These are phyloP conservation scores for Morone chrysops DNA, from an alignment of 2,113 vertebrate genomes.

Conservation along the genomic window DNA sequence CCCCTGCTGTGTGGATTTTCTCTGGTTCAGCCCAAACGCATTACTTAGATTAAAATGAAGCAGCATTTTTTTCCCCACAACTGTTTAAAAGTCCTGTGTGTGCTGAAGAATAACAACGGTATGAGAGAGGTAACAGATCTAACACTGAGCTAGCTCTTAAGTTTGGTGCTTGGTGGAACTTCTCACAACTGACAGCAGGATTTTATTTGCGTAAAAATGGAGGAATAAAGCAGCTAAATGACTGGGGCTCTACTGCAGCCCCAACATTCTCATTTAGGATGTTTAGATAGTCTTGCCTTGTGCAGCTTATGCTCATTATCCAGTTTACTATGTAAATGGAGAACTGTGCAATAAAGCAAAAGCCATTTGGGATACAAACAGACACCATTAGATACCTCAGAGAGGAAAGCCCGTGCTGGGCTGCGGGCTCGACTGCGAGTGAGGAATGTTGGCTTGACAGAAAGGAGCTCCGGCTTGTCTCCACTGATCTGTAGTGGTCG, in stretches of 20 bases:
- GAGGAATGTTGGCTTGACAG: slow-evolving; percentile 91
- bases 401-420: slow-evolving; percentile 89
- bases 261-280: not conserved
- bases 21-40: slow-evolving; percentile 22
- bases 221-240: not conserved
- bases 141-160: not conserved
- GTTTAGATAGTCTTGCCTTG: not conserved
- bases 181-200: not conserved
- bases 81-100: not conserved
- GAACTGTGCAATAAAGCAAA: not conserved
- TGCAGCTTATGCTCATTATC: not conserved
- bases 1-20: slow-evolving; percentile 17
- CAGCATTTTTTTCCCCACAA: slow-evolving; percentile 16
- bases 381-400: slow-evolving; percentile 83
- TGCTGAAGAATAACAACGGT: not conserved
- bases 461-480: slow-evolving; percentile 90
- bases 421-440: slow-evolving; percentile 84
- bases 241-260: not conserved
- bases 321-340: not conserved
- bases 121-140: not conserved
- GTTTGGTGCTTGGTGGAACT: not conserved
- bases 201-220: not conserved
- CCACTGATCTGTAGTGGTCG: slow-evolving; percentile 88
- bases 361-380: not conserved
- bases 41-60: slow-evolving; percentile 52